Conservation (phyloP, 2,888 invertebrate genomes). For the Xanthorhoe designata region DNA sequence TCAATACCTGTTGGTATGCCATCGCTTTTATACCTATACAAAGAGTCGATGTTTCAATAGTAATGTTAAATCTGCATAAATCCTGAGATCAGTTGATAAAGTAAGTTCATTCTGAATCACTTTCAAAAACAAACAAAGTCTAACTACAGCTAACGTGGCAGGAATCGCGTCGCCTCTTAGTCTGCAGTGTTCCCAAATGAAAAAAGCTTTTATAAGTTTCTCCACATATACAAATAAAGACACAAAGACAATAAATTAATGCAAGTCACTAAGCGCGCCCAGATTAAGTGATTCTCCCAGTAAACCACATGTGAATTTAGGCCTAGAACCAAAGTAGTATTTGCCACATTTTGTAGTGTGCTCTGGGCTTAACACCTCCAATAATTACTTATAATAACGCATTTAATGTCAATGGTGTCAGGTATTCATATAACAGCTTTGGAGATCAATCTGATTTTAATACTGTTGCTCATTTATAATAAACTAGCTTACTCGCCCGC, state of each 20-base stretch:
- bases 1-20: neutral
- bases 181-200: conserved; percentile 48
- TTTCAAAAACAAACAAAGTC: conserved; percentile 24
- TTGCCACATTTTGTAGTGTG: conserved; percentile 42
- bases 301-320: conserved; percentile 67
- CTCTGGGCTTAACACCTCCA: neutral
- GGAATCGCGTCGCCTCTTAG: conserved; percentile 34
- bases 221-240: conserved; percentile 61
- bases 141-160: conserved; percentile 28
- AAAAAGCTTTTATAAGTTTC: conserved; percentile 62
- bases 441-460: too few species aligned
- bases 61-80: neutral
- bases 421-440: too few species aligned
- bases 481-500: too few species aligned
- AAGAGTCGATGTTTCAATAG: neutral
- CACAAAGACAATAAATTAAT: conserved; percentile 75
- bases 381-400: too few species aligned
- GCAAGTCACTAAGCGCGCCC: conserved; percentile 63
- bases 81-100: neutral
- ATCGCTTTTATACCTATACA: neutral
- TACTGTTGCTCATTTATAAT: too few species aligned
- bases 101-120: neutral
- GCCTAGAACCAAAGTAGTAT: conserved; percentile 56
- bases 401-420: too few species aligned
- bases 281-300: conserved; percentile 64